A percentile compares a stretch with the other conserved stretches of the same genome.
These are phyloP conservation scores for Anas bernieri DNA, from an alignment of 2,797 vertebrate species.

Conservation along the genomic window DNA sequence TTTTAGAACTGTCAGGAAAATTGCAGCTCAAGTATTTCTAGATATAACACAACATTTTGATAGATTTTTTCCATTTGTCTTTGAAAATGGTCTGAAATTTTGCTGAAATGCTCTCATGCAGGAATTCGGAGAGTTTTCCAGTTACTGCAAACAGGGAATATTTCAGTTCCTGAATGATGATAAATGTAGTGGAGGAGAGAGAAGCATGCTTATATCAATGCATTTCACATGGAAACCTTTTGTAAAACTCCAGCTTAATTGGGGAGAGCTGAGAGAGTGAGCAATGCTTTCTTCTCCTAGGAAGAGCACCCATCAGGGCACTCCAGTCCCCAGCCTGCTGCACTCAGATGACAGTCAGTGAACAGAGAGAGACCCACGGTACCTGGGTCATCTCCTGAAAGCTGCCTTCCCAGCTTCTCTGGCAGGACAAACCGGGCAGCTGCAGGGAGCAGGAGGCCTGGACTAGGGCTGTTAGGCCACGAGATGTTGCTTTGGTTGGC, in stretches of 20 bases:
- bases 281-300: neutral
- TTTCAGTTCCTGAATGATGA: neutral
- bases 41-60: neutral
- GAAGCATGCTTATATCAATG: neutral
- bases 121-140: slow-evolving; percentile 19
- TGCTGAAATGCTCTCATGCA: neutral
- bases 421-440: neutral
- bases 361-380: neutral
- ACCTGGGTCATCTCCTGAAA: neutral
- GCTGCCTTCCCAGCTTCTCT: neutral
- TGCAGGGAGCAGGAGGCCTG: neutral
- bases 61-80: neutral
- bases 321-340: neutral
- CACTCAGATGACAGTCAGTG: neutral
- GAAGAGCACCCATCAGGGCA: neutral
- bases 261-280: neutral
- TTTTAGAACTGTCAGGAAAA: neutral
- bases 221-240: neutral
- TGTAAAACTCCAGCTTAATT: neutral
- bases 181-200: neutral
- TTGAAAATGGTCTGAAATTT: neutral
- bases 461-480: neutral
- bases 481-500: neutral
- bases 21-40: neutral
- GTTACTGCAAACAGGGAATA: neutral